phyloP scores from a whole-genome alignment of 1,140 invertebrate species.

The Diprion similis region DNA sequence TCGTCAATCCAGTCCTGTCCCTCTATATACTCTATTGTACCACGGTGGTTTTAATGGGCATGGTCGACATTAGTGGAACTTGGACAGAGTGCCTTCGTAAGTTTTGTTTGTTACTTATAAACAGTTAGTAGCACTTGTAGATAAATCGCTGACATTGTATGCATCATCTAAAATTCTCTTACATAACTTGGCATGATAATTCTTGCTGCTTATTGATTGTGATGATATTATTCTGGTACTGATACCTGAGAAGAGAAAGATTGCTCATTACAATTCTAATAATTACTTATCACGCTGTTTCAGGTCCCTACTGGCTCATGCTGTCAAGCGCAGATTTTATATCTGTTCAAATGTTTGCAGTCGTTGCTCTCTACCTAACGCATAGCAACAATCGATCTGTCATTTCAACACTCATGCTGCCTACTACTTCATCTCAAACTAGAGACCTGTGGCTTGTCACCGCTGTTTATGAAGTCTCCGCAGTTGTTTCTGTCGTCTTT shows the following conservation, averaged over 20 bases:
- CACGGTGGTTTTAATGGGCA: conserved; percentile 60
- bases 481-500: conserved; percentile 59
- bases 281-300: conserved; percentile 23
- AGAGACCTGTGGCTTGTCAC: conserved; percentile 64
- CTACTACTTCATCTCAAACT: conserved; percentile 52
- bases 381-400: conserved; percentile 57
- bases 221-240: no score
- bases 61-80: conserved; percentile 58
- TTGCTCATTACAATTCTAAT: not conserved
- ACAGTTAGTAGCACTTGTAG: conserved; percentile 12
- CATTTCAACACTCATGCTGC: conserved; percentile 56
- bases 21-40: conserved; percentile 60
- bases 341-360: conserved; percentile 62
- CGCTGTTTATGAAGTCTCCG: conserved; percentile 62
- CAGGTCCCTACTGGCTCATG: conserved; percentile 65
- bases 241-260: not conserved
- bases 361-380: conserved; percentile 63
- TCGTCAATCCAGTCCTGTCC: conserved; percentile 50
- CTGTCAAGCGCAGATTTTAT: conserved; percentile 63
- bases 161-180: conserved; percentile 15
- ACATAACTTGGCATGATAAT: not conserved
- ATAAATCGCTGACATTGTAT: not conserved
- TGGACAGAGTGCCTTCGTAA: conserved; percentile 64
- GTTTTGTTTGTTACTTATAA: conserved; percentile 29
- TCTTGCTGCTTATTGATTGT: no score